Evolutionary conservation across 2,113 vertebrate species (phyloP).

Genomic region (Apteryx mantelli): DNA sequence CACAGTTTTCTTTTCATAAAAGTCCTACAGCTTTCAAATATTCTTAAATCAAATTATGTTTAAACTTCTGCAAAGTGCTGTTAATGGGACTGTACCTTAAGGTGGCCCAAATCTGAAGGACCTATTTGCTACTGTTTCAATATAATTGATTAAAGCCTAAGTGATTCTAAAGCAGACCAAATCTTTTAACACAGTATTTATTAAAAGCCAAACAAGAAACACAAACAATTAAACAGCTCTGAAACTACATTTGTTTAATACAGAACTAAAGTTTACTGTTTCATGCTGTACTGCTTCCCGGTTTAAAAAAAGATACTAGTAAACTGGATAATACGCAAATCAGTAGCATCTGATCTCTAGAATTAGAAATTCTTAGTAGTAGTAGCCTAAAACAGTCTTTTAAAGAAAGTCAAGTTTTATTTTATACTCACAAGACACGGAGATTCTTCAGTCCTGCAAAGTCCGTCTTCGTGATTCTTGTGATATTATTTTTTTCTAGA

Average conservation of each 20-base stretch:
- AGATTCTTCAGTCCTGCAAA: constrained; percentile 95
- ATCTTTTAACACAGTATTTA: neutral
- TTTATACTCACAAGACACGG: constrained; percentile 91
- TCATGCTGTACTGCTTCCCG: neutral
- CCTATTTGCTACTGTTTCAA: neutral
- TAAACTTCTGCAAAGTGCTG: neutral
- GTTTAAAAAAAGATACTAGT: neutral
- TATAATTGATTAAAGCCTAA: neutral
- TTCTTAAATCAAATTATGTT: neutral
- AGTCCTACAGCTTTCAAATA: neutral
- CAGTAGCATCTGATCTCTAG: neutral
- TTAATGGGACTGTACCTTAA: neutral
- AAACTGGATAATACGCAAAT: neutral
- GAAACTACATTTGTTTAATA: neutral
- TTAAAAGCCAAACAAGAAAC: neutral
- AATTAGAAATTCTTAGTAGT: neutral
- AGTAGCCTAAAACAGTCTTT: fast-evolving
- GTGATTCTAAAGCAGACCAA: neutral
- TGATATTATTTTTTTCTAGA: constrained; percentile 97
- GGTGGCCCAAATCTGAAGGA: neutral
- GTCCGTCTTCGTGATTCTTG: constrained; percentile 93
- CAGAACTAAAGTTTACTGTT: neutral
- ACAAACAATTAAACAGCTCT: neutral
- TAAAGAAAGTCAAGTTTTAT: neutral
- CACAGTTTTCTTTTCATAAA: neutral